A percentile compares a stretch with the other conserved stretches of the same genome.
phyloP scores from a whole-genome alignment of 2,113 vertebrate genomes.

The Neoarius graeffei region DNA sequence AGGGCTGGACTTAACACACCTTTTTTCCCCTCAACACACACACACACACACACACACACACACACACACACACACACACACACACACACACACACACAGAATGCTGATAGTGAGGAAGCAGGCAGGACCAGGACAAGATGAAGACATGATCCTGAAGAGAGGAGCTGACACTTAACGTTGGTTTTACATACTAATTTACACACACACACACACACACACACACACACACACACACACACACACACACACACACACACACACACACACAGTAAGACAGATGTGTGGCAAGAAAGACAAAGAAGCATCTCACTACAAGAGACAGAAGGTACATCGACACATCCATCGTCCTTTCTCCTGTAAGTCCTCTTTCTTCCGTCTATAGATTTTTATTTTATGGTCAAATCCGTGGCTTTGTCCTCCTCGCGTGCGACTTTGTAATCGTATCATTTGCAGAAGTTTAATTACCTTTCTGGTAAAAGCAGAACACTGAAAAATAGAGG shows the following conservation, averaged over 20 bases:
- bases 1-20: constrained; percentile 41
- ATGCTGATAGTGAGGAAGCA: constrained; percentile 6
- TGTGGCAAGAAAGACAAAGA: constrained; percentile 23
- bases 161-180: background rate
- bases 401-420: background rate
- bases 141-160: constrained; percentile 8
- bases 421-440: too few relatives aligned
- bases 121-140: background rate
- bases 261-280: constrained; percentile 39
- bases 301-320: background rate
- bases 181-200: background rate
- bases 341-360: background rate
- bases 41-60: background rate
- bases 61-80: constrained; percentile 2
- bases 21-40: constrained; percentile 4
- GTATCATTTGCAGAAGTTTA: constrained; percentile 8
- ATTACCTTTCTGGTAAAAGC: background rate
- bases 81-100: background rate
- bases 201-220: background rate
- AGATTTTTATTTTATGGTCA: background rate
- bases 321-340: background rate
- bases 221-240: background rate
- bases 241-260: background rate
- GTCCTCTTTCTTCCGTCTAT: background rate
- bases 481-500: constrained; percentile 17